Conservation (phyloP, 2,888 invertebrate genomes). For the Autographa gamma region DNA sequence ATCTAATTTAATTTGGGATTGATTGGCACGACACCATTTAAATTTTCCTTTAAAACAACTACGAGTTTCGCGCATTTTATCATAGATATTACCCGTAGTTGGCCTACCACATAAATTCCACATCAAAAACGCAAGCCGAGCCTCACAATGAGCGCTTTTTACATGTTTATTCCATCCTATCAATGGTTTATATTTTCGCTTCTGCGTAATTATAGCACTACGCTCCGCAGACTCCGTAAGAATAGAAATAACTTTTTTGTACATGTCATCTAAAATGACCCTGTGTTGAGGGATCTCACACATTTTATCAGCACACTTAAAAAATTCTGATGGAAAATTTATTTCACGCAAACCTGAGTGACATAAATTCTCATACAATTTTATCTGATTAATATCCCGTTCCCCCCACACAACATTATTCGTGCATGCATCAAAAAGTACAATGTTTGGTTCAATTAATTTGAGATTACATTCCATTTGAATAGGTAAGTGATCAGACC, state of each 20-base stretch:
- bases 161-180: too few relatives aligned
- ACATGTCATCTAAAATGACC: conserved; percentile 9
- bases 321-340: conserved; percentile 12
- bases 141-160: conserved; percentile 10
- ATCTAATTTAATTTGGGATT: conserved; percentile 26
- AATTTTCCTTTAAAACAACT: conserved; percentile 5
- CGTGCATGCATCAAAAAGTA: background rate
- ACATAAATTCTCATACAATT: conserved; percentile 7
- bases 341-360: conserved; percentile 7
- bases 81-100: conserved; percentile 10
- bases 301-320: conserved; percentile 13
- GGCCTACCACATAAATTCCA: conserved; percentile 9
- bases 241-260: conserved; percentile 16
- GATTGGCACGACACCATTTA: conserved; percentile 18
- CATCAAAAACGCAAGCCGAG: conserved; percentile 5
- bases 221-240: conserved; percentile 7
- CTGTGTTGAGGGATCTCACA: conserved; percentile 9
- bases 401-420: conserved; percentile 16
- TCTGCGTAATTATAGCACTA: background rate
- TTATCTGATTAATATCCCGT: conserved; percentile 12
- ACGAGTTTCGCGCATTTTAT: conserved; percentile 13
- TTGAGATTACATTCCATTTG: conserved; percentile 17
- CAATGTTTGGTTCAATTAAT: conserved; percentile 15
- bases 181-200: conserved; percentile 8
- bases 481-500: conserved; percentile 19